A percentile compares a stretch with the other conserved stretches of the same genome.
Evolutionary conservation across 2,888 invertebrate genomes (phyloP).

Genomic region (Drosophila meridionalis): DNA sequence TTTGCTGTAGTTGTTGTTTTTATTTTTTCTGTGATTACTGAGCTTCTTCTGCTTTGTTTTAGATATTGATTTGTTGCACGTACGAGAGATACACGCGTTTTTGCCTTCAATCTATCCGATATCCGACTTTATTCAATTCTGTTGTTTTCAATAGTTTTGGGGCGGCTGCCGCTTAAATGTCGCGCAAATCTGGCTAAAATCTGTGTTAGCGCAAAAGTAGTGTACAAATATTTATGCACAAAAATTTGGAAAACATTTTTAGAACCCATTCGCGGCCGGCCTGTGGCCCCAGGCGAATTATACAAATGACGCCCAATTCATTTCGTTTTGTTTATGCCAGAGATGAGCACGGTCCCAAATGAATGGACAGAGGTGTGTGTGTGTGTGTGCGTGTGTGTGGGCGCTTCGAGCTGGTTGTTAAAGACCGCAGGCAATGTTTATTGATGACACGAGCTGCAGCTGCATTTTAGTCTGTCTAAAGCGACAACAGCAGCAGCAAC

Average conservation of each 20-base stretch:
- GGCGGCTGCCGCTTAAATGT: constrained; percentile 11
- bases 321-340: constrained; percentile 61
- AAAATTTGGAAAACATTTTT: constrained; percentile 47
- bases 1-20: constrained; percentile 5
- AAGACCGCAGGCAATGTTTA: constrained; percentile 57
- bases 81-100: constrained; percentile 1
- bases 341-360: constrained; percentile 42
- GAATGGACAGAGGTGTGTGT: background rate
- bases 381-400: constrained; percentile 14
- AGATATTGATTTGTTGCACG: constrained; percentile 31
- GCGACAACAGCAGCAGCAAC: background rate
- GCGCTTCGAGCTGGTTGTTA: constrained; percentile 54
- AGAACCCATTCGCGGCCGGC: constrained; percentile 34
- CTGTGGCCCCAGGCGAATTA: constrained; percentile 39
- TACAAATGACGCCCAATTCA: constrained; percentile 51
- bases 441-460: constrained; percentile 47
- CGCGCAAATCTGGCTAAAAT: constrained; percentile 17
- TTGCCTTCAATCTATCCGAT: background rate
- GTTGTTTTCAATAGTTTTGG: background rate
- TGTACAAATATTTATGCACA: constrained; percentile 64
- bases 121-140: background rate
- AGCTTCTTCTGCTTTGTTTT: constrained; percentile 19
- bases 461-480: constrained; percentile 20
- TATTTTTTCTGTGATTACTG: constrained; percentile 20
- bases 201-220: constrained; percentile 33